phyloP scores from a whole-genome alignment of 1,140 invertebrate genomes.

The Nomia melanderi region DNA sequence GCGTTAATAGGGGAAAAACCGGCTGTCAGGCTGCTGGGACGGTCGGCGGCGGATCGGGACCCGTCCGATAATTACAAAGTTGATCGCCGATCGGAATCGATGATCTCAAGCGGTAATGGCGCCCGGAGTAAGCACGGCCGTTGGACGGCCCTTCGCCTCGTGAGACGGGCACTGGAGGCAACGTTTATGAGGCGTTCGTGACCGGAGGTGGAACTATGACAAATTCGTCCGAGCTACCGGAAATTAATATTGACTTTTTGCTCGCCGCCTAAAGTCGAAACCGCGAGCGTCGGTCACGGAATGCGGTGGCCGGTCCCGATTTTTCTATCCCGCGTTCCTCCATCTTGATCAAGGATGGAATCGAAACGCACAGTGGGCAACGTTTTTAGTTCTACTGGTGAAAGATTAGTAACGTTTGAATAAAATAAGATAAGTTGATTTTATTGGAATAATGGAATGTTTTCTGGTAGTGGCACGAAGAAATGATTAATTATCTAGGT shows the following conservation, averaged over 20 bases:
- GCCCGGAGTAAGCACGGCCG: constrained; percentile 13
- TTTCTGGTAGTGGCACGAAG: too few species aligned
- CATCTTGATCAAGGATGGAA: too few species aligned
- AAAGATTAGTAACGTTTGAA: too few species aligned
- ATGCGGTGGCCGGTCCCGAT: neutral
- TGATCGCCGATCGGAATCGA: constrained; percentile 52
- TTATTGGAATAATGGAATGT: too few species aligned
- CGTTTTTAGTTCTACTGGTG: too few species aligned
- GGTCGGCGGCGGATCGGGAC: constrained; percentile 34
- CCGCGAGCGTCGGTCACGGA: constrained; percentile 13
- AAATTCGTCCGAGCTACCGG: constrained; percentile 32
- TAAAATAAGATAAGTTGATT: too few species aligned
- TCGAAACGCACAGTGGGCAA: too few species aligned
- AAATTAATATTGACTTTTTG: constrained; percentile 44
- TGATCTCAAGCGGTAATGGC: constrained; percentile 43
- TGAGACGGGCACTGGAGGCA: constrained; percentile 21
- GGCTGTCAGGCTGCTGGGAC: constrained; percentile 27
- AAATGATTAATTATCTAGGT: too few species aligned
- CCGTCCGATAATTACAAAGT: constrained; percentile 58
- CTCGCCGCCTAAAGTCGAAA: constrained; percentile 17
- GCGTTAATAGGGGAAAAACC: constrained; percentile 47
- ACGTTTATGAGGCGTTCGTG: constrained; percentile 52
- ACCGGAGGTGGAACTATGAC: constrained; percentile 48
- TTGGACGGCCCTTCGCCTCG: neutral
- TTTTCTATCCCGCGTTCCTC: neutral